These are phyloP conservation scores for Lophotis ruficrista DNA, from an alignment of 2,113 vertebrate genomes.

Conservation along the genomic window DNA sequence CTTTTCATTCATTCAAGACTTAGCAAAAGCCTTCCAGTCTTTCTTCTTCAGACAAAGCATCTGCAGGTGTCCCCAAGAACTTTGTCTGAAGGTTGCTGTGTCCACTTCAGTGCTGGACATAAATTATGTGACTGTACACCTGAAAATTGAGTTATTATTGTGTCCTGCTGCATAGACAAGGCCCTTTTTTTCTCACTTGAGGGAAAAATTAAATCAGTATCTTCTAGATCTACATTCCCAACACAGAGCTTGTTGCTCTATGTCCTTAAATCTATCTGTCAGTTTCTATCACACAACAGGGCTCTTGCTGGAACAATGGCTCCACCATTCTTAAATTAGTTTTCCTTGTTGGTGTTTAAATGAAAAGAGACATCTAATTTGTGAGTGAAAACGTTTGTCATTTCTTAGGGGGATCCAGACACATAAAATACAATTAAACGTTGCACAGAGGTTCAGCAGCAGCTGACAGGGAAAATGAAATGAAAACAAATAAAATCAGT, in stretches of 20 bases:
- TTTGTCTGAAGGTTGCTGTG: not conserved
- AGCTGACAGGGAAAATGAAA: conserved; percentile 69
- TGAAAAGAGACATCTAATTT: conserved; percentile 74
- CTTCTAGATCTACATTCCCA: conserved; percentile 10
- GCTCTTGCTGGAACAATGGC: not conserved
- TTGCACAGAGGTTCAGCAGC: conserved; percentile 33
- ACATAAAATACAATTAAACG: conserved; percentile 65
- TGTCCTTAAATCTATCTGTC: conserved; percentile 45
- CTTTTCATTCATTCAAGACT: not conserved
- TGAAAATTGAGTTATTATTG: not conserved
- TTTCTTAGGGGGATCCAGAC: conserved; percentile 64
- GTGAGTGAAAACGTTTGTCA: conserved; percentile 61
- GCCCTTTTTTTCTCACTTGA: not conserved
- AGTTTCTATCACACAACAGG: conserved; percentile 22
- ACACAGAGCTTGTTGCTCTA: not conserved
- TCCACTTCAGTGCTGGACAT: not conserved
- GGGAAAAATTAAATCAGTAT: conserved; percentile 16
- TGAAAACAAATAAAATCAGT: conserved; percentile 73
- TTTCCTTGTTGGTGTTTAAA: conserved; percentile 63
- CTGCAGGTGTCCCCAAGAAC: not conserved
- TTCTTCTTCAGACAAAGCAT: not conserved
- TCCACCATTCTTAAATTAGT: conserved; percentile 48
- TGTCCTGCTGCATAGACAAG: not conserved
- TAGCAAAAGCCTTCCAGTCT: not conserved
- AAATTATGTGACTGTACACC: not conserved